phyloP scores from a whole-genome alignment of 2,888 invertebrate genomes.

The Eristalis tenax region DNA sequence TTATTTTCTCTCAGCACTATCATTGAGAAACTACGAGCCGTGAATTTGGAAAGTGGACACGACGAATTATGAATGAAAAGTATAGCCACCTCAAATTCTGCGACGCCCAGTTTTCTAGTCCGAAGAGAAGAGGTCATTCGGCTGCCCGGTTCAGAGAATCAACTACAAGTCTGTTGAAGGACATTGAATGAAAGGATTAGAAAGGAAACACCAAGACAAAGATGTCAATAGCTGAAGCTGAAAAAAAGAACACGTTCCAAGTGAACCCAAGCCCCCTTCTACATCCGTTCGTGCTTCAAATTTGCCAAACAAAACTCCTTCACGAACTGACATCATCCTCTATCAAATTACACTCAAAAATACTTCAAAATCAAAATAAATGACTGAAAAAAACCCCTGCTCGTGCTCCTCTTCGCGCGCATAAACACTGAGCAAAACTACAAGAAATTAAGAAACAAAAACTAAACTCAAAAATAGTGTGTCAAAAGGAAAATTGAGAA shows the following conservation, averaged over 20 bases:
- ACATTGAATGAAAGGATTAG: no score
- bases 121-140: no score
- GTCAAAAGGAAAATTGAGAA: neutral
- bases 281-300: neutral
- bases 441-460: neutral
- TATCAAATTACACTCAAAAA: neutral
- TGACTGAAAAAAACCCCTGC: neutral
- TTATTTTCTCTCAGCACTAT: no score
- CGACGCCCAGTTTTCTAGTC: no score
- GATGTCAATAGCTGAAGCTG: no score
- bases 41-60: no score
- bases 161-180: no score
- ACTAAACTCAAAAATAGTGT: constrained; percentile 7
- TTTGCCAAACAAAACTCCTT: neutral
- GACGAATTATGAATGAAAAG: no score
- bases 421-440: neutral
- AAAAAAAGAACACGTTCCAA: neutral
- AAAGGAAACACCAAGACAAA: no score
- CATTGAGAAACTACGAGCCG: no score
- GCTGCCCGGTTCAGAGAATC: no score
- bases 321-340: neutral
- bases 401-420: neutral
- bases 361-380: neutral
- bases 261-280: neutral
- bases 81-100: no score